Base-by-base conservation (phyloP, 2,797 vertebrate genomes). In the Tapera naevia region DNA sequence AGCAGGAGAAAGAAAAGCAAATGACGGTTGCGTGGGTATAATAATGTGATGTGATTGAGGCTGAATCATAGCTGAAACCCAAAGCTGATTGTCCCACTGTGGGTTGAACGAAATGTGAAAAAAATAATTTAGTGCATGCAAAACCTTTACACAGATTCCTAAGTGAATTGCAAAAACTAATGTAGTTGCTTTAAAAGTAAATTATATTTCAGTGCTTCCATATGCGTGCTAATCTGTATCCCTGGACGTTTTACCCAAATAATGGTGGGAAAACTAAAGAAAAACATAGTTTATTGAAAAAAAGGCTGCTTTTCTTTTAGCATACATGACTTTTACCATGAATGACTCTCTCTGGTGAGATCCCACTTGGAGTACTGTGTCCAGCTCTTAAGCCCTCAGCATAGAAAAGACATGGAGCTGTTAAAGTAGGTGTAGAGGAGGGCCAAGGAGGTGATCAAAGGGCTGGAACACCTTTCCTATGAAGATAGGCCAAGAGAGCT, bases 1-100 rank as follows among this genome's bases (percentile, higher is more conserved):
- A 89, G 65, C 51, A 69, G 57, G 67, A 94, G 81, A 85, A 96
- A 96, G 94, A 93, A 95, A 96, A 97, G 81, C 90, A 97, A 96
- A 87, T 92, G 79, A 88, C 0, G 2, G 80, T 86, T 96, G 35
- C 94, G 74, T 88, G 72, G 73, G 37, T 92, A 85, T 75, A 95
- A 94, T 92, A 97, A 93, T 80, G 69, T 84, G 19, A 94, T 82
- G 35, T 95, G 96, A 96, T 96, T 83, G 94, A 86, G 79, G 82
- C 85, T 96, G 62, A 96, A 88, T 94, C 89, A 91, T 43, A 93
- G 89, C 46, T 73, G 80, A 96, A 96, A 97, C 86, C 86, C 14
- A 58, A 80, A 95, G 64, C 82, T 96, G 83, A 95, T 95, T 96
- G 88, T 95, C 93, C 95, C 94, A 3, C 32, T 89, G 93, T 67